These are phyloP conservation scores for Ptyas mucosa DNA, from an alignment of 2,113 vertebrate genomes.

Conservation along the genomic window DNA sequence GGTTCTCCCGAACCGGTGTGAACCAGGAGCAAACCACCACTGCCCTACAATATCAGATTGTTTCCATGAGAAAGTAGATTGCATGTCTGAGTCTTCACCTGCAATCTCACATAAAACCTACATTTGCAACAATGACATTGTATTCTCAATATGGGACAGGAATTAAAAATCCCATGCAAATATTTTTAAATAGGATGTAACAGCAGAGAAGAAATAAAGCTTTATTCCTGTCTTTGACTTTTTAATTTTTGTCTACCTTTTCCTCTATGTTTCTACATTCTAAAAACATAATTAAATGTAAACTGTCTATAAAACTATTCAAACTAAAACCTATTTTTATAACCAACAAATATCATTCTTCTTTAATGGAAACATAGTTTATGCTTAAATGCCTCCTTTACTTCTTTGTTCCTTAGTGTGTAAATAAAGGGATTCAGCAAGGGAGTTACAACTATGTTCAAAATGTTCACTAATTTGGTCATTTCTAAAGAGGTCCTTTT, in stretches of 20 bases:
- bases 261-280: too few species aligned
- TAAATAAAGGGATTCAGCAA: constrained; percentile 8
- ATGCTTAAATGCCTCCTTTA: not conserved
- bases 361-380: not conserved
- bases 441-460: constrained; percentile 26
- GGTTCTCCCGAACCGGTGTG: too few species aligned
- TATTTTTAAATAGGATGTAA: not conserved
- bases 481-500: constrained; percentile 25
- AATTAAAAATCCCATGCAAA: not conserved
- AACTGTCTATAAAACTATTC: not conserved
- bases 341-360: not conserved
- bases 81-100: not conserved
- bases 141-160: not conserved
- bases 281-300: not conserved
- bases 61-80: not conserved
- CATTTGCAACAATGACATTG: not conserved
- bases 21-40: too few species aligned
- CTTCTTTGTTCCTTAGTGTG: not conserved
- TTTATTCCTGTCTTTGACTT: not conserved
- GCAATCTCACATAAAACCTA: not conserved
- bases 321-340: not conserved
- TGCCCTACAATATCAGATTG: not conserved
- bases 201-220: not conserved
- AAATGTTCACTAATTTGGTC: constrained; percentile 39
- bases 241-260: too few species aligned